Evolutionary conservation across 2,888 invertebrate species (phyloP).

Genomic region (Dryobota labecula): DNA sequence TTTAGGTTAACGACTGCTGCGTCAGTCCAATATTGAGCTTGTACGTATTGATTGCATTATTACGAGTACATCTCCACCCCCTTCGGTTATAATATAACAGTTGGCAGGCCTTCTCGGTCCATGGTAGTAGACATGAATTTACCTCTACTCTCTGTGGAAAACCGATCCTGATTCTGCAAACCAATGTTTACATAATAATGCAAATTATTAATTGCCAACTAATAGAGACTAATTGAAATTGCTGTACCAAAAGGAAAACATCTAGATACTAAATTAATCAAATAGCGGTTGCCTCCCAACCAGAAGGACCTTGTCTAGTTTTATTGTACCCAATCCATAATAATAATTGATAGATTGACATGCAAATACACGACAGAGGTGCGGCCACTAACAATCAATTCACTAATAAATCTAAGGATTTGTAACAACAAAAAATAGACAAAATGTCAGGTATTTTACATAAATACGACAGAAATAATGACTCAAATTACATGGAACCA

Average conservation of each 20-base stretch:
- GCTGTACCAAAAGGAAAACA: constrained; percentile 1
- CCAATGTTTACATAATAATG: background rate
- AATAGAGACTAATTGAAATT: constrained; percentile 16
- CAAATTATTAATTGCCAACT: constrained; percentile 12
- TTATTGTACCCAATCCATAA: constrained; percentile 31
- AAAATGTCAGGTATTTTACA: constrained; percentile 57
- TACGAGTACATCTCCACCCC: too few relatives aligned
- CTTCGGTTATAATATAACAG: too few relatives aligned
- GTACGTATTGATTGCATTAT: too few relatives aligned
- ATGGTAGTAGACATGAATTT: too few relatives aligned
- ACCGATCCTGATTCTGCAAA: background rate
- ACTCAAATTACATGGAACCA: constrained; percentile 34
- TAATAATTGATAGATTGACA: constrained; percentile 55
- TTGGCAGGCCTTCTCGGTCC: too few relatives aligned
- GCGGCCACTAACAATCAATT: constrained; percentile 52
- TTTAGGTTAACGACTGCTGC: too few relatives aligned
- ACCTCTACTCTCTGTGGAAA: background rate
- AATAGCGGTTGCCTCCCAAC: constrained; percentile 8
- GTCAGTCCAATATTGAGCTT: too few relatives aligned
- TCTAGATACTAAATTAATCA: constrained; percentile 1
- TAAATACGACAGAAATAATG: constrained; percentile 52
- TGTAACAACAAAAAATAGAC: constrained; percentile 48
- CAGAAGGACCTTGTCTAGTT: constrained; percentile 25
- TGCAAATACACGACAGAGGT: constrained; percentile 42
- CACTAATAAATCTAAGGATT: constrained; percentile 59